Conservation (phyloP, 2,888 invertebrate species). For the Crossocerus cetratus region DNA sequence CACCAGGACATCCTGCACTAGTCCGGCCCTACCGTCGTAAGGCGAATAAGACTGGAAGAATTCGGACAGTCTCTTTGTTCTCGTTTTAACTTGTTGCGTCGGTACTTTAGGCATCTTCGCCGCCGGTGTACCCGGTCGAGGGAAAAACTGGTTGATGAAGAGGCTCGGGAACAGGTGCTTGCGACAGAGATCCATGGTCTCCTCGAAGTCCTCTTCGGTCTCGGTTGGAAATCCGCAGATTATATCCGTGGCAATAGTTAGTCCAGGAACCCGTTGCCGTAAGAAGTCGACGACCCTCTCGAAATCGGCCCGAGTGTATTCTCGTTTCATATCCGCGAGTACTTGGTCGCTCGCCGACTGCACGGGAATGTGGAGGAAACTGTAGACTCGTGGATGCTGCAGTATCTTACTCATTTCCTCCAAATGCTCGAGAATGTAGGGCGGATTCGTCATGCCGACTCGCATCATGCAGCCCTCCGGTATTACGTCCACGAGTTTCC, state of each 20-base stretch:
- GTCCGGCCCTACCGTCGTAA: slow-evolving; percentile 83
- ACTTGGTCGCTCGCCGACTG: slow-evolving; percentile 98
- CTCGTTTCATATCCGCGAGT: slow-evolving; percentile 95
- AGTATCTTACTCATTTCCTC: slow-evolving; percentile 93
- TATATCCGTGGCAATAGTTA: slow-evolving; percentile 98
- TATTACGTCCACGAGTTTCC: slow-evolving; percentile 88
- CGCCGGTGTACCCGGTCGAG: slow-evolving; percentile 97
- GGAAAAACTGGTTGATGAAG: slow-evolving; percentile 99
- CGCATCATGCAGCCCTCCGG: slow-evolving; percentile 88
- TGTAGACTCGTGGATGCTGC: slow-evolving; percentile 92
- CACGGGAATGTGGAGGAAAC: slow-evolving; percentile 98
- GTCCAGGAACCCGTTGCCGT: slow-evolving; percentile 87
- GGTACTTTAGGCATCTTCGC: slow-evolving; percentile 92
- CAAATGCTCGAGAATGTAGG: slow-evolving; percentile 96
- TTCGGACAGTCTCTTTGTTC: slow-evolving; percentile 92
- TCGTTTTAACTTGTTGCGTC: slow-evolving; percentile 90
- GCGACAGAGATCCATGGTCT: slow-evolving; percentile 89
- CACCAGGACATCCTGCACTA: slow-evolving; percentile 88
- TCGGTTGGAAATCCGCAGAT: slow-evolving; percentile 99
- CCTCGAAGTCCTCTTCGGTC: slow-evolving; percentile 91
- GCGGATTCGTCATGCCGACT: slow-evolving; percentile 99
- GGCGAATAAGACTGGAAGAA: slow-evolving; percentile 94
- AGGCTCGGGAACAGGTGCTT: slow-evolving; percentile 94
- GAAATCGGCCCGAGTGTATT: slow-evolving; percentile 94
- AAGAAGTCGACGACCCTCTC: slow-evolving; percentile 92